These are phyloP conservation scores for Scaptomyza hsui DNA, from an alignment of 1,140 invertebrate species.

Conservation along the genomic window DNA sequence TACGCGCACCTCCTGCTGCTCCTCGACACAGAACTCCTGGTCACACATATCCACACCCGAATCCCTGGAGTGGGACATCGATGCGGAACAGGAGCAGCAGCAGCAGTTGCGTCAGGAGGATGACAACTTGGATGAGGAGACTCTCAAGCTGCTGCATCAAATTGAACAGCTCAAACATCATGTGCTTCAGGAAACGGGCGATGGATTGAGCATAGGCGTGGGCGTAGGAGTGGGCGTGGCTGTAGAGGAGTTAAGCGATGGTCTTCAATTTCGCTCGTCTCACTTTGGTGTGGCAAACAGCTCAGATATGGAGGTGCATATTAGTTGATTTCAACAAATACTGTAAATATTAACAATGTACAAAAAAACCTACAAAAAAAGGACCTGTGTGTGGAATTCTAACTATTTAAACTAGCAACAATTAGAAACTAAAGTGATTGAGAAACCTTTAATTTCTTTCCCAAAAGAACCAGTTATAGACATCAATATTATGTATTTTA, in stretches of 20 bases:
- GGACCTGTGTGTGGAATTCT: slow-evolving; percentile 26
- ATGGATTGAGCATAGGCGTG: slow-evolving; percentile 53
- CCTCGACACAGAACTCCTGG: slow-evolving; percentile 77
- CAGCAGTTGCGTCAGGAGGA: slow-evolving; percentile 67
- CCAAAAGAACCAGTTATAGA: too few relatives aligned
- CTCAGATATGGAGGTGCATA: slow-evolving; percentile 44
- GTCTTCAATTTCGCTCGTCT: slow-evolving; percentile 47
- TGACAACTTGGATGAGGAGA: slow-evolving; percentile 77
- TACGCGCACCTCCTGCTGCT: slow-evolving; percentile 70
- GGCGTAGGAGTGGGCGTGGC: slow-evolving; percentile 28
- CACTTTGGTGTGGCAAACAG: slow-evolving; percentile 51
- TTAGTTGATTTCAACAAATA: slow-evolving; percentile 45
- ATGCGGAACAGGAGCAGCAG: slow-evolving; percentile 76
- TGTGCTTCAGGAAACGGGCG: slow-evolving; percentile 77
- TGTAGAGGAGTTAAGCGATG: slow-evolving; percentile 53
- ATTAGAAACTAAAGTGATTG: too few relatives aligned
- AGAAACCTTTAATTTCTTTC: too few relatives aligned
- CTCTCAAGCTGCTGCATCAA: slow-evolving; percentile 74
- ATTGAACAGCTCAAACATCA: slow-evolving; percentile 82
- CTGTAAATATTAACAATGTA: slow-evolving; percentile 26
- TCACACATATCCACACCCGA: slow-evolving; percentile 83
- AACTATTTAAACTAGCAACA: too few relatives aligned
- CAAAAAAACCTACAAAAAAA: slow-evolving; percentile 38
- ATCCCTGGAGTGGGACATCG: slow-evolving; percentile 80
- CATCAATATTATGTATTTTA: too few relatives aligned